Evolutionary conservation across 1,140 invertebrate species (phyloP).

Genomic region (Drosophila nebulosa): DNA sequence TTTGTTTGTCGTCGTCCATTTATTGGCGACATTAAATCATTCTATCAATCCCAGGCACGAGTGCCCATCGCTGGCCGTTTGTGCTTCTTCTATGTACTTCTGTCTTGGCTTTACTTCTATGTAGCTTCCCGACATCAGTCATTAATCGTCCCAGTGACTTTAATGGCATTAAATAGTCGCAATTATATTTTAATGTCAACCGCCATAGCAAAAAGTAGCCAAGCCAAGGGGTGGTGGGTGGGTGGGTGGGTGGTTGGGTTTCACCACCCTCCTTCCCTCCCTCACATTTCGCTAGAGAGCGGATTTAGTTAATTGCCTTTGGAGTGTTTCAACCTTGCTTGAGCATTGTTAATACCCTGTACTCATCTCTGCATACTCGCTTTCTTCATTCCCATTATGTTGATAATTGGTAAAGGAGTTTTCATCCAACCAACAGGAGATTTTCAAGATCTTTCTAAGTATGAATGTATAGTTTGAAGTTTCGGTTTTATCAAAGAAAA

Average conservation of each 20-base stretch:
- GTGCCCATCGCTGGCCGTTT: constrained; percentile 15
- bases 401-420: too few species aligned
- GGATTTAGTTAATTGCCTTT: constrained; percentile 68
- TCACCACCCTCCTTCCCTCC: constrained; percentile 1
- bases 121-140: constrained; percentile 54
- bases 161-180: constrained; percentile 78
- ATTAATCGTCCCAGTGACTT: constrained; percentile 76
- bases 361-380: too few species aligned
- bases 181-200: constrained; percentile 74
- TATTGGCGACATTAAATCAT: constrained; percentile 78
- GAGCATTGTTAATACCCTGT: too few species aligned
- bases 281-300: too few species aligned
- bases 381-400: too few species aligned
- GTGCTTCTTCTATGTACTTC: not conserved
- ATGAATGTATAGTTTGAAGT: too few species aligned
- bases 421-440: too few species aligned
- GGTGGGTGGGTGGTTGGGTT: too few species aligned
- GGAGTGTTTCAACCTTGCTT: not conserved
- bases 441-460: too few species aligned
- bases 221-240: constrained; percentile 43
- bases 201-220: constrained; percentile 13
- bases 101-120: too few species aligned
- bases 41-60: constrained; percentile 75
- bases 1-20: constrained; percentile 52
- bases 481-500: too few species aligned